phyloP scores from a whole-genome alignment of 2,888 invertebrate species.

The Miltochrista miniata region DNA sequence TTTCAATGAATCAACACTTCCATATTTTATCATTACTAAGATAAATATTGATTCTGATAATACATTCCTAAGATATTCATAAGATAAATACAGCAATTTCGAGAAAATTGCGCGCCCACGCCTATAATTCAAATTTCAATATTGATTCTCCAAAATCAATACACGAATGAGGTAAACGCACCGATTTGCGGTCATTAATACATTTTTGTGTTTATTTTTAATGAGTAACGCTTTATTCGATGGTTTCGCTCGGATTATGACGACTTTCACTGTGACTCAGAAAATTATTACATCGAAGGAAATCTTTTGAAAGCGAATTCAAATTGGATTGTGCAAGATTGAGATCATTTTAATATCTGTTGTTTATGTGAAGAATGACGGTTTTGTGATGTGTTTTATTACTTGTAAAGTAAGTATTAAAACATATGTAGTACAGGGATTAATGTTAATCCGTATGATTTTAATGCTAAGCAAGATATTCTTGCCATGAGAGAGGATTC shows the following conservation, averaged over 20 bases:
- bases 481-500: no score
- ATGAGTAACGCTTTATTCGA: constrained; percentile 10
- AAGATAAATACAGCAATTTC: constrained; percentile 1
- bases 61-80: not conserved
- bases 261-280: constrained; percentile 38
- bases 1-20: not conserved
- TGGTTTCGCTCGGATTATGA: constrained; percentile 36
- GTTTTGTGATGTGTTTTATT: not conserved
- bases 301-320: constrained; percentile 30
- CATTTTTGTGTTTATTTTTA: constrained; percentile 22
- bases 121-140: not conserved
- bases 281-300: constrained; percentile 33
- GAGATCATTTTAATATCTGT: not conserved
- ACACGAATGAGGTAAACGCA: constrained; percentile 26
- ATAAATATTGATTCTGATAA: constrained; percentile 3
- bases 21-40: not conserved
- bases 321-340: constrained; percentile 7
- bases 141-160: constrained; percentile 4
- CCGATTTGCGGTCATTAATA: constrained; percentile 23
- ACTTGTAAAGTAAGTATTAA: not conserved
- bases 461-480: not conserved
- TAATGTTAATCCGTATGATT: not conserved
- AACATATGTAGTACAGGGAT: not conserved
- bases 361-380: not conserved
- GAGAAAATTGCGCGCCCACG: not conserved